phyloP scores from a whole-genome alignment of 1,140 invertebrate species.

The Aleiodes sp. region DNA sequence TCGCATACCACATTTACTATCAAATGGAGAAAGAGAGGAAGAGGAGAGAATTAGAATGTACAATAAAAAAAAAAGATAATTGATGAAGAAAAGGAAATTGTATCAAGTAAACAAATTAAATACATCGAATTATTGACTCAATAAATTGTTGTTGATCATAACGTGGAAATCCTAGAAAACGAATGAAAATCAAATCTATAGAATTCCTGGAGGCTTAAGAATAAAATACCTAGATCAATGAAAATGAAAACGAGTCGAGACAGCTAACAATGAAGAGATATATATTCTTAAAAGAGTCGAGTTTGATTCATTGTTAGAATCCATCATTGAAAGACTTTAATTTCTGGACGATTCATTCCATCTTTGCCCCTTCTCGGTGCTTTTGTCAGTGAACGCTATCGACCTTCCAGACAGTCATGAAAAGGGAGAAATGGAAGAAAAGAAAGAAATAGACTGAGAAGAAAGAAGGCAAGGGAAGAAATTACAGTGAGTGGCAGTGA shows the following conservation, averaged over 20 bases:
- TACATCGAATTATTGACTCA: too few species aligned
- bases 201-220: too few species aligned
- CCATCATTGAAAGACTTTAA: slow-evolving; percentile 8
- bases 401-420: slow-evolving; percentile 7
- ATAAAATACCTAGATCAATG: too few species aligned
- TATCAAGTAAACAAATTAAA: too few species aligned
- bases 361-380: too few species aligned
- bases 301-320: slow-evolving; percentile 12
- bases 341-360: slow-evolving; percentile 15
- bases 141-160: too few species aligned
- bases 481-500: slow-evolving; percentile 11
- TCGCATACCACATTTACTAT: neutral
- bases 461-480: neutral
- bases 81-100: too few species aligned
- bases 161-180: too few species aligned
- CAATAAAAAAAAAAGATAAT: too few species aligned
- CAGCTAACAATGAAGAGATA: neutral
- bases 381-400: slow-evolving; percentile 5
- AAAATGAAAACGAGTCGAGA: neutral
- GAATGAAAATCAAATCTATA: too few species aligned
- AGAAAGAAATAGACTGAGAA: neutral
- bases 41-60: slow-evolving; percentile 9
- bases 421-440: neutral
- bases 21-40: neutral
- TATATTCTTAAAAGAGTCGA: neutral